A percentile compares a stretch with the other conserved stretches of the same genome.
phyloP scores from a whole-genome alignment of 2,113 vertebrate genomes.

The Paedocypris sp. region DNA sequence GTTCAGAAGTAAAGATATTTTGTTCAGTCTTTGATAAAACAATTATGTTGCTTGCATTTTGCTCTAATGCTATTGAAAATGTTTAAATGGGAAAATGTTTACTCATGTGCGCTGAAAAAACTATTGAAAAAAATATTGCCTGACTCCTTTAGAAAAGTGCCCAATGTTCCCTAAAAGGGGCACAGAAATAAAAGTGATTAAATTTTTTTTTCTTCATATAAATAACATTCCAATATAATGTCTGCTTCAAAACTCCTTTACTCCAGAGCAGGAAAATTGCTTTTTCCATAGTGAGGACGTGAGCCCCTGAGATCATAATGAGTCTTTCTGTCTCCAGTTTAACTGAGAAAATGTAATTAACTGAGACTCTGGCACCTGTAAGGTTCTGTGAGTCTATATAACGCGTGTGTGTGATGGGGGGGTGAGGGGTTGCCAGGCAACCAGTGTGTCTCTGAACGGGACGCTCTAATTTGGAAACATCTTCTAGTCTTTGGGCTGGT shows the following conservation, averaged over 20 bases:
- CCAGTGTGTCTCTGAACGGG: conserved; percentile 55
- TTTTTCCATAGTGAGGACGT: conserved; percentile 12
- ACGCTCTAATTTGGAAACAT: conserved; percentile 57
- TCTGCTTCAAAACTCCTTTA: too few relatives aligned
- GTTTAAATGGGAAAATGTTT: too few relatives aligned
- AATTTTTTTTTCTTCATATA: too few relatives aligned
- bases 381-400: conserved; percentile 17
- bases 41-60: too few relatives aligned
- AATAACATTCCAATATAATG: conserved; percentile 44
- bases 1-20: too few relatives aligned
- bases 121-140: too few relatives aligned
- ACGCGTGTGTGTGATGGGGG: not conserved
- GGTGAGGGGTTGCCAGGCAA: conserved; percentile 53
- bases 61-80: too few relatives aligned
- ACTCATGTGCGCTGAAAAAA: too few relatives aligned
- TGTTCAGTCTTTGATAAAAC: too few relatives aligned
- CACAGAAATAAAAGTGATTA: too few relatives aligned
- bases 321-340: conserved; percentile 44
- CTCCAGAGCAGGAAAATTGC: conserved; percentile 21
- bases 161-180: too few relatives aligned
- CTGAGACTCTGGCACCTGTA: conserved; percentile 54
- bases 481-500: conserved; percentile 44
- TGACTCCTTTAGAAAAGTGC: too few relatives aligned
- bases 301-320: conserved; percentile 47
- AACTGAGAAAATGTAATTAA: conserved; percentile 66